These are phyloP conservation scores for Apamea crenata DNA, from an alignment of 2,888 invertebrate species.

Conservation along the genomic window DNA sequence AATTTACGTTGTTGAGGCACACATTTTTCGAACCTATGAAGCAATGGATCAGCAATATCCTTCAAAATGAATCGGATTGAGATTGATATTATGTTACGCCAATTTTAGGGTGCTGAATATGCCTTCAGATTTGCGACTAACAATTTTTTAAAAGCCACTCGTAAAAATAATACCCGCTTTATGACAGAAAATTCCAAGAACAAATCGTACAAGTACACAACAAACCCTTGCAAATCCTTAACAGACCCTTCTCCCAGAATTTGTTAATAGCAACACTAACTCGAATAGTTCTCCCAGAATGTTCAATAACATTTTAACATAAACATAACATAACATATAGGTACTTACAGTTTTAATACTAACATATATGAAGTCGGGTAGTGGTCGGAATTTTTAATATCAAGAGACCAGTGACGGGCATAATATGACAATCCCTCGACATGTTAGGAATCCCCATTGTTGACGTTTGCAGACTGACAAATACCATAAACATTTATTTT, in stretches of 20 bases:
- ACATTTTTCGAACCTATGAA: too few species aligned
- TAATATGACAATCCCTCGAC: conserved; percentile 78
- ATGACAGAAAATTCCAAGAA: background rate
- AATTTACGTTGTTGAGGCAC: too few species aligned
- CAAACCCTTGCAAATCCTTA: conserved; percentile 27
- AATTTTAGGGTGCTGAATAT: too few species aligned
- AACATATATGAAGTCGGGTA: conserved; percentile 68
- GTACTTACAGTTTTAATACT: conserved; percentile 64
- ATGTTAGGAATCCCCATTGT: conserved; percentile 80
- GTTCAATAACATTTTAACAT: conserved; percentile 56
- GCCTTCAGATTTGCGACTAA: background rate
- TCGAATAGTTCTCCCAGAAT: conserved; percentile 58
- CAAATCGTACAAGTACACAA: conserved; percentile 9
- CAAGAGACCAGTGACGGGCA: conserved; percentile 71
- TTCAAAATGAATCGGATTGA: too few species aligned
- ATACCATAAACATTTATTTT: conserved; percentile 31
- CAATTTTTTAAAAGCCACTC: background rate
- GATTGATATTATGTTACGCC: too few species aligned
- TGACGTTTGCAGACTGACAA: conserved; percentile 71
- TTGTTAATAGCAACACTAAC: conserved; percentile 47
- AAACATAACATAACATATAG: conserved; percentile 39
- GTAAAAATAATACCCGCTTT: background rate
- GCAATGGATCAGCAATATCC: too few species aligned
- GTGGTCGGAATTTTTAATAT: conserved; percentile 82
- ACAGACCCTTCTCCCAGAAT: conserved; percentile 38